A percentile compares a stretch with the other conserved stretches of the same genome.
These are phyloP conservation scores for Drosophila rufa DNA, from an alignment of 1,140 invertebrate genomes.

Conservation along the genomic window DNA sequence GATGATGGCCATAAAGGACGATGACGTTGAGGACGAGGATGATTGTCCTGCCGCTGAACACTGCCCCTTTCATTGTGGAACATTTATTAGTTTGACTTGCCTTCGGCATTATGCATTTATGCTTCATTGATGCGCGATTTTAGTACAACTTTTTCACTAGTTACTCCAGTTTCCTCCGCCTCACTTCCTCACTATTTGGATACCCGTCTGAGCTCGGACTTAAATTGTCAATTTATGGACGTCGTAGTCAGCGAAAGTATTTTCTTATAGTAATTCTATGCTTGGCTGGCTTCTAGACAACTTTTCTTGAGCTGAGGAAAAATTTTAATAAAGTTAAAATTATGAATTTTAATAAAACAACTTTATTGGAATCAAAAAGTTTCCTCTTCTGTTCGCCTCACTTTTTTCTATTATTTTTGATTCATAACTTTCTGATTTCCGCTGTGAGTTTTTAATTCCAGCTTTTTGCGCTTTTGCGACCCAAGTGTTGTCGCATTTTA, in stretches of 20 bases:
- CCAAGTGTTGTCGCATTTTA: constrained; percentile 13
- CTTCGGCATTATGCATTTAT: constrained; percentile 74
- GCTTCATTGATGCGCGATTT: constrained; percentile 79
- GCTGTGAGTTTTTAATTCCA: constrained; percentile 61
- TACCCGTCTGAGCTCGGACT: constrained; percentile 51
- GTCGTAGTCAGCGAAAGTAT: constrained; percentile 76
- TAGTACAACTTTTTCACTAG: constrained; percentile 47
- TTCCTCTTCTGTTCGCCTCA: constrained; percentile 8
- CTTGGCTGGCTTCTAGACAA: constrained; percentile 76
- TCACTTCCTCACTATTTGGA: constrained; percentile 31
- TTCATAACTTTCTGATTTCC: constrained; percentile 69
- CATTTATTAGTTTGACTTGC: constrained; percentile 79
- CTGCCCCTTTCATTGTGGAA: constrained; percentile 59
- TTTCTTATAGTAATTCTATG: constrained; percentile 80
- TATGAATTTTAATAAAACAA: constrained; percentile 84
- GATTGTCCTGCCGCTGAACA: constrained; percentile 31
- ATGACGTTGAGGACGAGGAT: constrained; percentile 11
- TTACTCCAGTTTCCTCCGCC: constrained; percentile 25
- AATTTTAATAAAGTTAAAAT: constrained; percentile 84
- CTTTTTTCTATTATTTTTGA: constrained; percentile 32
- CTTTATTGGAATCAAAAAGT: constrained; percentile 81
- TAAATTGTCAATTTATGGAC: constrained; percentile 81
- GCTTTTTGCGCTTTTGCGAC: constrained; percentile 11
- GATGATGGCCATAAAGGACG: constrained; percentile 67
- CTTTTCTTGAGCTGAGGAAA: constrained; percentile 74